Conservation (phyloP, 2,888 invertebrate species). For the Geotrupes spiniger region DNA sequence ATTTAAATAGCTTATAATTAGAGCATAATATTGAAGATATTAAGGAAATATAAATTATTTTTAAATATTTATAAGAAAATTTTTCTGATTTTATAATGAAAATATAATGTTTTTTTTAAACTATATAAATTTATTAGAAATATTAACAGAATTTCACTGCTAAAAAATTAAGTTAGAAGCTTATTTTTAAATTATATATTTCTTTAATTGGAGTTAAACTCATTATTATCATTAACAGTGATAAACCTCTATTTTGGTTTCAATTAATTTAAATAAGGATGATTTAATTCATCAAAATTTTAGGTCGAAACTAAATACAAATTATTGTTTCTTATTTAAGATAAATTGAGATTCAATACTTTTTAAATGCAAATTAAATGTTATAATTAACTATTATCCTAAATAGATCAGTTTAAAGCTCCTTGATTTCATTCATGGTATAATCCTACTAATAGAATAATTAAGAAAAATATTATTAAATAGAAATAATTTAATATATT, state of each 20-base stretch:
- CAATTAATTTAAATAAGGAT: constrained; percentile 52
- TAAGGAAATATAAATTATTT: constrained; percentile 52
- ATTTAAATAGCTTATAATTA: constrained; percentile 51
- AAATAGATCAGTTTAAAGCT: constrained; percentile 55
- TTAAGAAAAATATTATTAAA: constrained; percentile 47
- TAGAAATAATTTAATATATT: constrained; percentile 38
- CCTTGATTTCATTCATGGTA: constrained; percentile 60
- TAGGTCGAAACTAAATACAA: constrained; percentile 57
- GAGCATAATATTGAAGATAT: constrained; percentile 53
- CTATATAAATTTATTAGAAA: constrained; percentile 64
- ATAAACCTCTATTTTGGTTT: constrained; percentile 58
- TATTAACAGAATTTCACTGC: constrained; percentile 51
- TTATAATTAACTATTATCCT: constrained; percentile 52
- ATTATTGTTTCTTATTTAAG: constrained; percentile 50
- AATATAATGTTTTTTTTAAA: constrained; percentile 65
- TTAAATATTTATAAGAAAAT: constrained; percentile 43
- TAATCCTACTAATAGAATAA: constrained; percentile 55
- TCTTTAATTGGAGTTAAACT: constrained; percentile 59
- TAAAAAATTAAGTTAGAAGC: constrained; percentile 62
- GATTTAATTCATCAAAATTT: constrained; percentile 39
- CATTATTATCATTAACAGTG: constrained; percentile 65
- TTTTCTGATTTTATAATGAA: constrained; percentile 62
- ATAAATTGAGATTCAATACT: constrained; percentile 49
- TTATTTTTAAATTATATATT: constrained; percentile 53
- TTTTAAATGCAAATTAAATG: constrained; percentile 54